These are phyloP conservation scores for Apantesis nais DNA, from an alignment of 2,888 invertebrate species.

Conservation along the genomic window DNA sequence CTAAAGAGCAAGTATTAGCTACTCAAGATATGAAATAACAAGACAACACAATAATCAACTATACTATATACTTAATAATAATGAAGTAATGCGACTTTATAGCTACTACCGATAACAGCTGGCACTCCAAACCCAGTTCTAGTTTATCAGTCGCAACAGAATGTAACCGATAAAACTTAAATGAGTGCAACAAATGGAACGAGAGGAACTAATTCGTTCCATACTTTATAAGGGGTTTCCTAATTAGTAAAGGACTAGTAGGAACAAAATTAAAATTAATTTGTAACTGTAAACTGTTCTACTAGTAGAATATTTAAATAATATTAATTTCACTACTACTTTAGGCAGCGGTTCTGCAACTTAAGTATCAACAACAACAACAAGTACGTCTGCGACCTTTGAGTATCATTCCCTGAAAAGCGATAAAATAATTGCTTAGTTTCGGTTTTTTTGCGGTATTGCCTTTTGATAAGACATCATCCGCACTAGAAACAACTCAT, in stretches of 20 bases:
- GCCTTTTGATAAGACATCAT: too few species aligned
- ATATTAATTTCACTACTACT: conserved; percentile 4
- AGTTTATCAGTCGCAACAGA: conserved; percentile 42
- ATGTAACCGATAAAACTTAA: conserved; percentile 44
- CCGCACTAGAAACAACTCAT: too few species aligned
- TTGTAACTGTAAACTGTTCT: background rate
- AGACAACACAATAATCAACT: conserved; percentile 9
- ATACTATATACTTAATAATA: conserved; percentile 34
- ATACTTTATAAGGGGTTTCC: conserved; percentile 36
- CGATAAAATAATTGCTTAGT: too few species aligned
- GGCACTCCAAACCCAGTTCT: conserved; percentile 40
- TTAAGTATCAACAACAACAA: too few species aligned
- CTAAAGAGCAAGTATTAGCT: background rate
- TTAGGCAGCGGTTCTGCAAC: conserved; percentile 2
- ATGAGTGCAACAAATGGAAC: conserved; percentile 40
- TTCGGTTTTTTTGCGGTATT: too few species aligned
- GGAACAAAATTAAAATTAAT: conserved; percentile 9
- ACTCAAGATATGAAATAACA: conserved; percentile 10
- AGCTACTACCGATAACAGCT: conserved; percentile 27
- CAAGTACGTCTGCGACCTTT: too few species aligned
- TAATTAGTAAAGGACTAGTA: conserved; percentile 15
- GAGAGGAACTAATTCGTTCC: conserved; percentile 38
- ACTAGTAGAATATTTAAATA: background rate
- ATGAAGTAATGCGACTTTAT: conserved; percentile 40
- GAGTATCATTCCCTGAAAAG: too few species aligned